Percentiles rank a stretch among this genome's conserved stretches.
phyloP scores from a whole-genome alignment of 2,888 invertebrate species.

The Drosophila algonquin region DNA sequence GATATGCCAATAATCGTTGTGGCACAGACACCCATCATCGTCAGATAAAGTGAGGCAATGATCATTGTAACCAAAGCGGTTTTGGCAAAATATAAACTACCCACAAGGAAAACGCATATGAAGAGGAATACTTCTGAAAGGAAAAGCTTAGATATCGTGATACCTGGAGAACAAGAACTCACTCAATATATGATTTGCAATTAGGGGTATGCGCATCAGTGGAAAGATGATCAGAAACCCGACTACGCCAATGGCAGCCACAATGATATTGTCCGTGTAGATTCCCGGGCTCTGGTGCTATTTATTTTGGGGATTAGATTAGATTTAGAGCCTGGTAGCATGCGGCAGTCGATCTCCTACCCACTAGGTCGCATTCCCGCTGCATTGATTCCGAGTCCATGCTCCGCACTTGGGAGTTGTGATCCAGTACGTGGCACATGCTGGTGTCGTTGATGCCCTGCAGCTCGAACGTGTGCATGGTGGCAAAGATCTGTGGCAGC shows the following conservation, averaged over 20 bases:
- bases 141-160: background rate
- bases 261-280: constrained; percentile 63
- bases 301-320: constrained; percentile 29
- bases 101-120: constrained; percentile 84
- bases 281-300: constrained; percentile 48
- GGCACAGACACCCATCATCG: constrained; percentile 72
- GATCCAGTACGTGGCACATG: constrained; percentile 75
- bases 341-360: constrained; percentile 47
- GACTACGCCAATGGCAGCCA: constrained; percentile 52
- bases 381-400: background rate
- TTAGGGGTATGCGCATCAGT: constrained; percentile 48
- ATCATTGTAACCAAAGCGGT: constrained; percentile 85
- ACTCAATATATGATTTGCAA: constrained; percentile 65
- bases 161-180: constrained; percentile 28
- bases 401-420: constrained; percentile 41
- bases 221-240: constrained; percentile 53
- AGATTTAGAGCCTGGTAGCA: constrained; percentile 51
- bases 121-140: constrained; percentile 82
- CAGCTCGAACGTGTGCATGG: constrained; percentile 85
- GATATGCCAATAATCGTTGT: constrained; percentile 73
- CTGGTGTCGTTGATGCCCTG: constrained; percentile 46
- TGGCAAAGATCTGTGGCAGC: constrained; percentile 93
- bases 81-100: constrained; percentile 85
- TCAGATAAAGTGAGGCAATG: constrained; percentile 85
- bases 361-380: constrained; percentile 61